Conservation (phyloP, 2,888 invertebrate genomes). For the Fragum sueziense region DNA sequence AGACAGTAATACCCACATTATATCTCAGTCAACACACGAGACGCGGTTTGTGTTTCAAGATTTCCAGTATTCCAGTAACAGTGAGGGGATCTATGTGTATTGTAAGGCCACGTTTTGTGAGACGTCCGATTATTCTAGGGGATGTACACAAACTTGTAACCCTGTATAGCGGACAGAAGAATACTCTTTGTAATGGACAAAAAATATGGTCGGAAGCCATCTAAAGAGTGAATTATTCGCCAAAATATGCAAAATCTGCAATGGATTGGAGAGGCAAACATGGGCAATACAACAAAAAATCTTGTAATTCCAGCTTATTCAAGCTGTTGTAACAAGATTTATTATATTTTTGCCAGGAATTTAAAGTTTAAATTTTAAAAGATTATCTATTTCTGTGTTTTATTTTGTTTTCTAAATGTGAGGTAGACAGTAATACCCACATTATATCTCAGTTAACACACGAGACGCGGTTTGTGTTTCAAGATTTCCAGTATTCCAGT, state of each 20-base stretch:
- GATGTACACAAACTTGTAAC: slow-evolving; percentile 58
- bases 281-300: too few relatives aligned
- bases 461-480: slow-evolving; percentile 61
- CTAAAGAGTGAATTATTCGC: too few relatives aligned
- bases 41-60: slow-evolving; percentile 63
- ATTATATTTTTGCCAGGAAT: too few relatives aligned
- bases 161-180: too few relatives aligned
- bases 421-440: slow-evolving; percentile 52
- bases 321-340: too few relatives aligned
- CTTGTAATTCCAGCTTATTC: too few relatives aligned
- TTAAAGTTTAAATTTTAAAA: too few relatives aligned
- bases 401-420: slow-evolving; percentile 58
- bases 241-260: too few relatives aligned
- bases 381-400: too few relatives aligned
- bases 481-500: slow-evolving; percentile 63
- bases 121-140: slow-evolving; percentile 47
- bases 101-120: slow-evolving; percentile 63
- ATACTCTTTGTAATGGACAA: too few relatives aligned
- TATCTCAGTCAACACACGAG: slow-evolving; percentile 60
- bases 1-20: slow-evolving; percentile 52
- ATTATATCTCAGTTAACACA: slow-evolving; percentile 58
- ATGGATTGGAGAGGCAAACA: too few relatives aligned
- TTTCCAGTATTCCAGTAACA: slow-evolving; percentile 60
- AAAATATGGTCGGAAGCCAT: too few relatives aligned
- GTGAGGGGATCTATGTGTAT: slow-evolving; percentile 52